A percentile compares a stretch with the other conserved stretches of the same genome.
Conservation (phyloP, 2,888 invertebrate genomes). For the Melangyna quadrimaculata region DNA sequence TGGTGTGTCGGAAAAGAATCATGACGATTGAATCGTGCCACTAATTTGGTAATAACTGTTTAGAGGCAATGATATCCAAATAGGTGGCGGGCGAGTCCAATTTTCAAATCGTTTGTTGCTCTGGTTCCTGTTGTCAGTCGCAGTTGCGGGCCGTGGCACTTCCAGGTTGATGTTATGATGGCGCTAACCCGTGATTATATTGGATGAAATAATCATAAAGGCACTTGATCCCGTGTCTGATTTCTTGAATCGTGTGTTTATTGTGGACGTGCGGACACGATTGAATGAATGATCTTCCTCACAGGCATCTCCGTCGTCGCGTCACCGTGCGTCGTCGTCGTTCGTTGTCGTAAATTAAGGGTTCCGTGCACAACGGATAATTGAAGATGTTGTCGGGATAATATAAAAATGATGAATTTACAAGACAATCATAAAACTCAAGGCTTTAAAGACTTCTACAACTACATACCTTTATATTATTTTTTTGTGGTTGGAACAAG, state of each 20-base stretch:
- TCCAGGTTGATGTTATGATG: neutral
- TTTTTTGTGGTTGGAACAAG: neutral
- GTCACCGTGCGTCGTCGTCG: no score
- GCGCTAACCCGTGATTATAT: slow-evolving; percentile 71
- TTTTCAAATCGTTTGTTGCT: slow-evolving; percentile 43
- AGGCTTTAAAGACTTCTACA: neutral
- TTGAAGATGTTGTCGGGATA: slow-evolving; percentile 70
- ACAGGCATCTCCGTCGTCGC: neutral
- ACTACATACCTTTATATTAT: neutral
- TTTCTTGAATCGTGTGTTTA: slow-evolving; percentile 1
- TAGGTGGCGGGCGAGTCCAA: slow-evolving; percentile 56
- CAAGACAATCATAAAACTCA: slow-evolving; percentile 55
- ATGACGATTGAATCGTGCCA: slow-evolving; percentile 70
- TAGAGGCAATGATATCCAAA: slow-evolving; percentile 64
- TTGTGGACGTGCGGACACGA: slow-evolving; percentile 61
- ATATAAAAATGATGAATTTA: slow-evolving; percentile 71
- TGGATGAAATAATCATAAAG: slow-evolving; percentile 71
- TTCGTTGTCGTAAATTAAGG: slow-evolving; percentile 60
- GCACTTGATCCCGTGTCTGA: slow-evolving; percentile 32
- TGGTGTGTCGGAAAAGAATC: slow-evolving; percentile 21
- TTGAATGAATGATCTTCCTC: slow-evolving; percentile 21
- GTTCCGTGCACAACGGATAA: slow-evolving; percentile 68
- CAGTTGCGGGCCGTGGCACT: neutral
- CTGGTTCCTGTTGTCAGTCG: slow-evolving; percentile 28
- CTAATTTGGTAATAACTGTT: slow-evolving; percentile 70